Evolutionary conservation across 2,113 vertebrate species (phyloP), one percentile per base, ranked within the genome.

Genomic region (Zosterops hypoxanthus): DNA sequence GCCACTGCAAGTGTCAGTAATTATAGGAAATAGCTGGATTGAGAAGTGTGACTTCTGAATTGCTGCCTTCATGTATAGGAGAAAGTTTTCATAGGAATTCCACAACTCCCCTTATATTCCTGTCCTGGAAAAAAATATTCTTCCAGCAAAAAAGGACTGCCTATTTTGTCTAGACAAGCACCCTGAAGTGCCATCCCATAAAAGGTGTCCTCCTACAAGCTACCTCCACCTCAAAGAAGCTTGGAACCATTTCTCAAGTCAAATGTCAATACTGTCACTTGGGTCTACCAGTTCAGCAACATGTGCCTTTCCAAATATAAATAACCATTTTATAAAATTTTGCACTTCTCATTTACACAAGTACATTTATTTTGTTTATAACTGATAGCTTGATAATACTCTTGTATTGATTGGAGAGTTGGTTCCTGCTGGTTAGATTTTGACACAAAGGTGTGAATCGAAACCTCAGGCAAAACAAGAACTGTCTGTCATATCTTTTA

Each of bases 401-500:
- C 12, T 44, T 46, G 44, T 79, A 87, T 69, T 94, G 34, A n/a
- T 96, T 94, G 72, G 42, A 26, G 42, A 85, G 75, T 14, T 63
- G 39, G 9, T 91, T 97, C 90, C 90, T 96, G 60, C 66, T 97
- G 92, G 87, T 96, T 95, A 94, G 85, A 93, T 91, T 94, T 95
- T 94, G 64, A 95, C 77, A 66, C 87, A 94, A 94, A 97, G 42
- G 80, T 71, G 47, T 86, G 84, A 94, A 92, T 91, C 4, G 3
- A 97, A 97, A 97, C 92, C 64, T 44, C 63, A 59, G 95, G 94
- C 92, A 89, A 97, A 97, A 96, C 26, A 92, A 95, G 77, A 69
- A 73, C 88, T 94, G 87, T 92, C 95, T 97, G 70, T 94, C 83
- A 59, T 97, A 98, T 93, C 96, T 98, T 97, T 97, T 97, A 97